Evolutionary conservation across 2,113 vertebrate genomes (phyloP).

Genomic region (Fulmarus glacialis): DNA sequence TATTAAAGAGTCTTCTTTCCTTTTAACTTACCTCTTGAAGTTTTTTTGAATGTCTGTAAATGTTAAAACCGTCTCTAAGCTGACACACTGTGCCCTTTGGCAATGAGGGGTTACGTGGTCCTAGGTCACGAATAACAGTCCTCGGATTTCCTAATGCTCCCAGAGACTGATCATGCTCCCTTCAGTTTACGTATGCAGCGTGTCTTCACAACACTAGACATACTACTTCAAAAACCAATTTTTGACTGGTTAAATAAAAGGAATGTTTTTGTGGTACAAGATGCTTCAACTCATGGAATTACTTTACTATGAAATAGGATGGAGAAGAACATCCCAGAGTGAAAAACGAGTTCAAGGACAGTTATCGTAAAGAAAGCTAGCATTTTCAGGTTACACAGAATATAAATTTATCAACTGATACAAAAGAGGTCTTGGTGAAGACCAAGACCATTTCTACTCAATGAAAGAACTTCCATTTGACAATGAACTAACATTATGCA

Average conservation of each 20-base stretch:
- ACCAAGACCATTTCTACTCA: too few species aligned
- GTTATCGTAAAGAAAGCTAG: accelerated
- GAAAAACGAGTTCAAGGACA: not conserved
- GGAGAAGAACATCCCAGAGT: not conserved
- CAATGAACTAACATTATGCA: not conserved
- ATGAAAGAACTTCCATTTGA: not conserved
- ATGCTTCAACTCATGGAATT: not conserved
- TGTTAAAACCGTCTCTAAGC: not conserved
- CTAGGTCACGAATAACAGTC: not conserved
- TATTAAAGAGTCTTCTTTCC: not conserved
- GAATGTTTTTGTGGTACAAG: not conserved
- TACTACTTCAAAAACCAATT: not conserved
- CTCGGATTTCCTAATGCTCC: not conserved
- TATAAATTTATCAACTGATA: not conserved
- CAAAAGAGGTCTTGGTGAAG: not conserved
- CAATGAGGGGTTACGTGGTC: accelerated
- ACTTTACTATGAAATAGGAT: not conserved
- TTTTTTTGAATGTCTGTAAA: not conserved
- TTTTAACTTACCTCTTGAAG: not conserved
- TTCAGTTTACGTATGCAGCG: accelerated
- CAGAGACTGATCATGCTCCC: not conserved
- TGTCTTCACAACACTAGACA: accelerated
- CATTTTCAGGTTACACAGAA: not conserved
- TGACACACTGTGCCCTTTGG: not conserved
- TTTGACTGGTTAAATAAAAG: not conserved